Conservation (phyloP, 1,140 invertebrate species). For the Portunus trituberculatus region DNA sequence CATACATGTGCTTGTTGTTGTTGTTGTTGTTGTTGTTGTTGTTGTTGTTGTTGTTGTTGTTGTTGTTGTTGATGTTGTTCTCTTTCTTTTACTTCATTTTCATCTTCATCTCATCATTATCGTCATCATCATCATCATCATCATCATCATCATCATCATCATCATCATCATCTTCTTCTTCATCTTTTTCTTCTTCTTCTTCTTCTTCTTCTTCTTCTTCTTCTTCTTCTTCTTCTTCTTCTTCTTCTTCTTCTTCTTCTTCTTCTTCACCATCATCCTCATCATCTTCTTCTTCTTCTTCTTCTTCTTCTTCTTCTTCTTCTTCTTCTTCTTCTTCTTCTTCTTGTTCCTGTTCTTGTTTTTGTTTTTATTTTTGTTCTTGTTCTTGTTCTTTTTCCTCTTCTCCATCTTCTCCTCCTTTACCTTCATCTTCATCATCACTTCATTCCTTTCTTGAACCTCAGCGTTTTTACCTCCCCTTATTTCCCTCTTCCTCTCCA, state of each 20-base stretch:
- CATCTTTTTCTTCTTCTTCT: neutral
- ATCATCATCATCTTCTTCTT: neutral
- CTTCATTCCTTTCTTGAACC: neutral
- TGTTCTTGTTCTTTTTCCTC: neutral
- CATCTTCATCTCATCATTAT: too few relatives aligned
- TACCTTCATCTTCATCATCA: neutral
- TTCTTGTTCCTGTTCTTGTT: neutral
- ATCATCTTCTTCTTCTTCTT: neutral
- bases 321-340: neutral
- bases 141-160: neutral
- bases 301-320: neutral
- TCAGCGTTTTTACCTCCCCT: neutral
- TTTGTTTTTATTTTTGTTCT: neutral
- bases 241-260: conserved; percentile 42
- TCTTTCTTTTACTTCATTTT: too few relatives aligned
- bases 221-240: conserved; percentile 35
- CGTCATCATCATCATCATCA: neutral
- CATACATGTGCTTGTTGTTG: too few relatives aligned
- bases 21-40: too few relatives aligned
- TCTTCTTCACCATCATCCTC: neutral
- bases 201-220: too few relatives aligned
- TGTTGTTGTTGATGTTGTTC: too few relatives aligned
- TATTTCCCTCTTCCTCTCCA: neutral
- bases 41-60: too few relatives aligned
- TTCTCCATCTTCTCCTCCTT: neutral